Conservation (phyloP, 2,888 invertebrate genomes). For the Scaptodrosophila latifasciaeformis region DNA sequence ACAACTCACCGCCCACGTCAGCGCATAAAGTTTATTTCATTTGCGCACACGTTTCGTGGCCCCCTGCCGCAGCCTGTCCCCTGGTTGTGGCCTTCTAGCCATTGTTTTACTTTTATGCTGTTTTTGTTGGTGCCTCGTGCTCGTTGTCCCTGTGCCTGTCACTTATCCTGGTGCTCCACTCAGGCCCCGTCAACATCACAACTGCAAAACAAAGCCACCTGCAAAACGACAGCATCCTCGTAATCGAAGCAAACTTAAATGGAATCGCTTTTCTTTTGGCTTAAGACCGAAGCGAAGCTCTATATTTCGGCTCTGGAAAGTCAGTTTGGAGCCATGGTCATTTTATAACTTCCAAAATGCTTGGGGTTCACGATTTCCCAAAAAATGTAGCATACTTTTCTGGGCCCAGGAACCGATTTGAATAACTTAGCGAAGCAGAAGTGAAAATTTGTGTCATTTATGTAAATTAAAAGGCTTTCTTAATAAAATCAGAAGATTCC, state of each 20-base stretch:
- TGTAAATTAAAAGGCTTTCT: too few species aligned
- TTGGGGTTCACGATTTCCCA: too few species aligned
- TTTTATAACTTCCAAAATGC: too few species aligned
- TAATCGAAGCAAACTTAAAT: constrained; percentile 46
- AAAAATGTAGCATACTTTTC: constrained; percentile 62
- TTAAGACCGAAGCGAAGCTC: too few species aligned
- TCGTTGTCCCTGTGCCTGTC: background rate
- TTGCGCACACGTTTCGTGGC: constrained; percentile 58
- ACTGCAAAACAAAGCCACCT: constrained; percentile 56
- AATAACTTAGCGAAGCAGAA: too few species aligned
- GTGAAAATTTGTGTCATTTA: too few species aligned
- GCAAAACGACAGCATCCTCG: constrained; percentile 61
- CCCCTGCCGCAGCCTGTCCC: constrained; percentile 8
- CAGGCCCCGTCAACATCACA: background rate
- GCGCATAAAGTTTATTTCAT: constrained; percentile 65
- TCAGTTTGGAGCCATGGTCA: too few species aligned
- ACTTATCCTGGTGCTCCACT: accelerated
- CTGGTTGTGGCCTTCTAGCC: background rate
- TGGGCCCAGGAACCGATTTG: constrained; percentile 32
- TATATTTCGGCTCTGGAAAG: too few species aligned
- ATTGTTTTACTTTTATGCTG: background rate
- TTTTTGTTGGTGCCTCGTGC: background rate
- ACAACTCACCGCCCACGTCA: too few species aligned
- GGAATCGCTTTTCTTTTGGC: constrained; percentile 69
- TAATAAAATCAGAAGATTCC: too few species aligned